Evolutionary conservation across 2,888 invertebrate species (phyloP), one percentile per base, ranked within the genome.

Genomic region (Drosophila merina): DNA sequence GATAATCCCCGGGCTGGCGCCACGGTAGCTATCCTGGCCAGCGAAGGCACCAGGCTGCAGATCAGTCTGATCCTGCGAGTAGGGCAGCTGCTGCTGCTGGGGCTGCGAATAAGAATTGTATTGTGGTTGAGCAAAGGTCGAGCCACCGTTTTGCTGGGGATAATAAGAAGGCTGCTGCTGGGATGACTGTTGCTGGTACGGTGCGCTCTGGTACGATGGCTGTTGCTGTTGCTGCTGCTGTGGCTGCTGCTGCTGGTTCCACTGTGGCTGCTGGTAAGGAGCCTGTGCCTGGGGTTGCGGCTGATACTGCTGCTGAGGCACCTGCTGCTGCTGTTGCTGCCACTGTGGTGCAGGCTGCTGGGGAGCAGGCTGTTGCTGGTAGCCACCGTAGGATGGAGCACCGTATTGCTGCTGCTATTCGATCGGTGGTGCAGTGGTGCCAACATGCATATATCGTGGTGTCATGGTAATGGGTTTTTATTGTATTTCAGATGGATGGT

Each of bases 1-100:
- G 57, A 92, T 92, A 54, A 91, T 88, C 60, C 92, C 92, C 57
- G 80, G 95, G 94, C 91, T 96, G 70, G 87, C 87, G 58, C 90
- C 89, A 70, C 90, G 90, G 62, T 89, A 90, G 42, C 59, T 56
- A 54, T 88, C 87, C 74, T 79, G 83, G 36, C 70, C 64, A 36
- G 64, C 45, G 45, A 14, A 71, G 72, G 63, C 62, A 38, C 54
- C 51, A 47, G 54, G 71, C 47, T 70, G 76, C 72, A 78, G 83
- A 76, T 89, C 89, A 55, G 80, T 76, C 72, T 90, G 89, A 80
- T 89, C 89, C 72, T 79, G 90, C 54, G 88, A 89, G 74, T 85
- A 84, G 49, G 78, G 74, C 77, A 72, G 70, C 54, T 64, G 83
- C 14, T 72, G 77, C 60, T 74, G 79, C 26, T 74, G 79, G 62